Conservation (phyloP, 2,113 vertebrate species). For the Corythoichthys intestinalis region DNA sequence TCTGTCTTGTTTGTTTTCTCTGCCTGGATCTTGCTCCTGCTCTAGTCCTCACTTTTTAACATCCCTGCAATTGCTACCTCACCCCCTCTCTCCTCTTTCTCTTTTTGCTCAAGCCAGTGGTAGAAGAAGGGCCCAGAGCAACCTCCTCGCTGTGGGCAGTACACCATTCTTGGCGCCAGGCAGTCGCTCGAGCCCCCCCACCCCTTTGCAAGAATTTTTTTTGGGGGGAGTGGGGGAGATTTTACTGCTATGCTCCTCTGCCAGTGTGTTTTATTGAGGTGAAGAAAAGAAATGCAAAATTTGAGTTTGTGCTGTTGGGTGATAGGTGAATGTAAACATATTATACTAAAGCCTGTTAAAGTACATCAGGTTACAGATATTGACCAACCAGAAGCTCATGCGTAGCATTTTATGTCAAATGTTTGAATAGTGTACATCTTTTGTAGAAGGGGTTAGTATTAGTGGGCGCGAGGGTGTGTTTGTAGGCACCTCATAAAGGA, state of each 20-base stretch:
- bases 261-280: slow-evolving; percentile 76
- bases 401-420: slow-evolving; percentile 79
- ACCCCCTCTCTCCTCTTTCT: slow-evolving; percentile 31
- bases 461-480: slow-evolving; percentile 5
- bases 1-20: slow-evolving; percentile 99
- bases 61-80: slow-evolving; percentile 74
- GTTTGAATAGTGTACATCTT: slow-evolving; percentile 79
- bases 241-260: slow-evolving; percentile 54
- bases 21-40: slow-evolving; percentile 63
- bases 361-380: slow-evolving; percentile 55
- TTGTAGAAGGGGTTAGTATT: slow-evolving; percentile 59
- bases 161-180: slow-evolving; percentile 94
- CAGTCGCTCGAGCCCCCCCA: slow-evolving; percentile 89
- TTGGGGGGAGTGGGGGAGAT: slow-evolving; percentile 13
- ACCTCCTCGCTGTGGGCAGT: slow-evolving; percentile 90
- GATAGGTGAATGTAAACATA: background rate
- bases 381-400: slow-evolving; percentile 65
- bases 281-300: slow-evolving; percentile 64
- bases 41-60: slow-evolving; percentile 78
- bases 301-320: slow-evolving; percentile 53
- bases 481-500: slow-evolving; percentile 21
- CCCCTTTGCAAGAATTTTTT: slow-evolving; percentile 78
- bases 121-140: slow-evolving; percentile 88
- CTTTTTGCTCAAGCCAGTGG: slow-evolving; percentile 86
- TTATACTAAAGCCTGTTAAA: background rate